These are phyloP conservation scores for Agonum fuliginosum DNA, from an alignment of 2,888 invertebrate genomes.

Conservation along the genomic window DNA sequence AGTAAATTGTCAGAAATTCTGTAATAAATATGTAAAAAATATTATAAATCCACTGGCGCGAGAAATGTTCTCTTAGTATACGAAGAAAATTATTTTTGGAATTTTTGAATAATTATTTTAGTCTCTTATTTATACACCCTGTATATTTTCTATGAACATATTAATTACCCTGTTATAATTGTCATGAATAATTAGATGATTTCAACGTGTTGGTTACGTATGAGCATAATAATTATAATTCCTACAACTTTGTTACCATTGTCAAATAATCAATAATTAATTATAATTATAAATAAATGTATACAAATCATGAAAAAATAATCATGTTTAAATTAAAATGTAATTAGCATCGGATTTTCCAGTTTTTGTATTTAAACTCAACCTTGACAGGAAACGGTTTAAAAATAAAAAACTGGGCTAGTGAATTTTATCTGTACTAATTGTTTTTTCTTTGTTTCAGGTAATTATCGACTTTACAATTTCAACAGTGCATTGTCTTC, in stretches of 20 bases:
- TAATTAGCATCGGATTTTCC: conserved; percentile 18
- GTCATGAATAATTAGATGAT: background rate
- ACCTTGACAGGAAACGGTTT: conserved; percentile 7
- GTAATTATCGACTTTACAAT: background rate
- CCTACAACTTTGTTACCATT: conserved; percentile 1
- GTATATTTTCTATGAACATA: background rate
- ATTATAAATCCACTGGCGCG: no score
- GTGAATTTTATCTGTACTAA: conserved; percentile 1
- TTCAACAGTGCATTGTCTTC: background rate
- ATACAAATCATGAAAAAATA: background rate
- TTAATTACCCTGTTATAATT: background rate
- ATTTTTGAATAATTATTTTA: no score
- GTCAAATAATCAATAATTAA: background rate
- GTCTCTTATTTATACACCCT: no score
- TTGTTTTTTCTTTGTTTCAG: conserved; percentile 24
- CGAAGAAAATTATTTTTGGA: no score
- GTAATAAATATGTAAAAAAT: no score
- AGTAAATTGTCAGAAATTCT: no score
- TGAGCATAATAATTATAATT: conserved; percentile 10
- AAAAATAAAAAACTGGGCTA: background rate
- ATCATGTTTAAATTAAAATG: conserved; percentile 28
- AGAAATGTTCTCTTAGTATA: no score
- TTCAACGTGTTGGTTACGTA: no score
- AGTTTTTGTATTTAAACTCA: conserved; percentile 5
- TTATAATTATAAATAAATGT: conserved; percentile 2